Conservation (phyloP, 1,140 invertebrate genomes). For the Conus betulinus region DNA sequence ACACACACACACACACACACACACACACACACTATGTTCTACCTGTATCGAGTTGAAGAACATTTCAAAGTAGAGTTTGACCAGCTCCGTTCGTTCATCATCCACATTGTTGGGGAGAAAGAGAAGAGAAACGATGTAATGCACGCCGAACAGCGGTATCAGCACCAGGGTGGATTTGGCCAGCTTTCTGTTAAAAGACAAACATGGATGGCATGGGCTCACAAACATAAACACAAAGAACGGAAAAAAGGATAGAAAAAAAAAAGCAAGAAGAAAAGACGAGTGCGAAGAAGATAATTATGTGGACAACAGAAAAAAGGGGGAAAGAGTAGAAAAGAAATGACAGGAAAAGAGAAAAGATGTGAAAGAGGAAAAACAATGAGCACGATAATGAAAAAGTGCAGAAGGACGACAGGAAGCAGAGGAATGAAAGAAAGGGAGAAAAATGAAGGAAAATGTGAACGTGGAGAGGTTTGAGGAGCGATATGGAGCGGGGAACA, state of each 20-base stretch:
- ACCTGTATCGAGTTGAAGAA: constrained; percentile 88
- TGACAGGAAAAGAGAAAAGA: no score
- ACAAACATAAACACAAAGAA: background rate
- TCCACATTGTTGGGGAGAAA: constrained; percentile 48
- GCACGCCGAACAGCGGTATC: constrained; percentile 87
- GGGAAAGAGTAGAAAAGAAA: no score
- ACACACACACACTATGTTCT: background rate
- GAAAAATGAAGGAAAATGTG: background rate
- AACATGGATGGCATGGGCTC: no score
- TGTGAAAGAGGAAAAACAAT: no score
- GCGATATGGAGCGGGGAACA: background rate
- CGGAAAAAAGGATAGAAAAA: background rate
- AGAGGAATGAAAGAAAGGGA: background rate
- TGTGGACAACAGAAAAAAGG: no score
- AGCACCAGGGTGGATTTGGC: constrained; percentile 85
- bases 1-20: constrained; percentile 6
- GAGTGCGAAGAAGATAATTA: background rate
- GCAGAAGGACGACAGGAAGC: background rate
- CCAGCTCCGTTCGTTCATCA: constrained; percentile 77
- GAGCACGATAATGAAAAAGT: no score
- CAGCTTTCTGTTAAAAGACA: constrained; percentile 76
- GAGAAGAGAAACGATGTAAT: constrained; percentile 80
- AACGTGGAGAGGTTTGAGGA: background rate
- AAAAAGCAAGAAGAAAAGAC: background rate
- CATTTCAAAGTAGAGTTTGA: constrained; percentile 85